Evolutionary conservation across 2,113 vertebrate genomes (phyloP), one percentile per base, ranked within the genome.

Genomic region (Tragulus kanchil): DNA sequence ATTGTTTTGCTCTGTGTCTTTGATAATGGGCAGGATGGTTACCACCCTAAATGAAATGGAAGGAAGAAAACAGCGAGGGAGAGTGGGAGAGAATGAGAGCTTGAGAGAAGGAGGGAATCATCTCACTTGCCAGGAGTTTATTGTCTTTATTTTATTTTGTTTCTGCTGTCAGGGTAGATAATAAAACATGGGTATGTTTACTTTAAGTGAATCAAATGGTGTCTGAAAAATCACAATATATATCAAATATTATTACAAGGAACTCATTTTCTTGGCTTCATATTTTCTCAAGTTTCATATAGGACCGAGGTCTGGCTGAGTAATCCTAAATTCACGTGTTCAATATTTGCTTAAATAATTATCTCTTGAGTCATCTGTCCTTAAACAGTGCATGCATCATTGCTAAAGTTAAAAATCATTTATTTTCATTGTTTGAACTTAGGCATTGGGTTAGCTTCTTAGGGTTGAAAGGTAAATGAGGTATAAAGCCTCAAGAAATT

Each of bases 261-360:
- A 86, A 92, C 75, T 52, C 56, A 81, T 75, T 67, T 92, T 78
- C 28, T 42, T 79, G 15, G 13, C 9, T 90, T 95, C 36, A 91
- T 54, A 50, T 71, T 84, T 89, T 79, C 42, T 89, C 42, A 84
- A 79, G 3, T 92, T 88, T 65, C 17, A 77, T n/a, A 77, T 16
- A 85, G 3, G 48, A 78, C 8, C 16, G 13, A 89, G 31, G 12
- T 21, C 1, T 42, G 50, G 77, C 6, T 82, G 65, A 90, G 21
- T 8, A 84, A 87, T 16, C 17, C 21, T 88, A 81, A 85, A 85
- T 26, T 65, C 58, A 52, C 4, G 75, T 36, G 1, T 90, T 75
- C 73, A 73, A 77, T 86, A 94, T 96, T 91, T 79, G 86, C 77
- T 93, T 92, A 97, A 93, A 67, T 81, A 75, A 87, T 64, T 89